phyloP scores from a whole-genome alignment of 2,888 invertebrate genomes.

The Lissonota sp. region DNA sequence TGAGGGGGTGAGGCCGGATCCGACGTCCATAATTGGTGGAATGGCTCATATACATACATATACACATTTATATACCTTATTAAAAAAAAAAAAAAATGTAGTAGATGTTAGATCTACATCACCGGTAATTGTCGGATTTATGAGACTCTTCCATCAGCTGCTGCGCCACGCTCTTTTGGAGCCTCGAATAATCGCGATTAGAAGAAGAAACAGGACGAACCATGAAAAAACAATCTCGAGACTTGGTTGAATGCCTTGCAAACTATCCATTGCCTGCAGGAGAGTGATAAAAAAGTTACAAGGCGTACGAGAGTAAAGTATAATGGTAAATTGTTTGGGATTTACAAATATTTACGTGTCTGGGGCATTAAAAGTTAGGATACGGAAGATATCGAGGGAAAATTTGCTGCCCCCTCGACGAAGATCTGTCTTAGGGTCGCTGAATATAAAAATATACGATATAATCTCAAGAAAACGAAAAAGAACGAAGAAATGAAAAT shows the following conservation, averaged over 20 bases:
- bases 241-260: not conserved
- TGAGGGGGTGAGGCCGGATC: too few species aligned
- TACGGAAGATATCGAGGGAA: not conserved
- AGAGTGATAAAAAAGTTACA: too few species aligned
- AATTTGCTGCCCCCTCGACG: not conserved
- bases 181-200: not conserved
- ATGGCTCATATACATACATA: too few species aligned
- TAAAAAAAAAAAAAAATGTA: not conserved
- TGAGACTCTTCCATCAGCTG: slow-evolving; percentile 11
- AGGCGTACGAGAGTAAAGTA: too few species aligned
- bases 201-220: not conserved
- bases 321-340: not conserved
- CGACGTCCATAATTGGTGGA: too few species aligned
- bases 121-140: not conserved
- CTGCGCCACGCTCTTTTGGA: slow-evolving; percentile 11
- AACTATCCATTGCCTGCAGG: not conserved
- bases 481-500: not conserved
- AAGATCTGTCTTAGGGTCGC: slow-evolving; percentile 25
- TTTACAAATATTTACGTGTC: not conserved
- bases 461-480: slow-evolving; percentile 7
- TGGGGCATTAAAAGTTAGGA: not conserved
- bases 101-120: not conserved
- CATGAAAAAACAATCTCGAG: not conserved
- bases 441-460: slow-evolving; percentile 44
- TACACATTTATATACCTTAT: slow-evolving; percentile 4